These are phyloP conservation scores for Danaus chrysippus DNA, from an alignment of 2,888 invertebrate species.

Conservation along the genomic window DNA sequence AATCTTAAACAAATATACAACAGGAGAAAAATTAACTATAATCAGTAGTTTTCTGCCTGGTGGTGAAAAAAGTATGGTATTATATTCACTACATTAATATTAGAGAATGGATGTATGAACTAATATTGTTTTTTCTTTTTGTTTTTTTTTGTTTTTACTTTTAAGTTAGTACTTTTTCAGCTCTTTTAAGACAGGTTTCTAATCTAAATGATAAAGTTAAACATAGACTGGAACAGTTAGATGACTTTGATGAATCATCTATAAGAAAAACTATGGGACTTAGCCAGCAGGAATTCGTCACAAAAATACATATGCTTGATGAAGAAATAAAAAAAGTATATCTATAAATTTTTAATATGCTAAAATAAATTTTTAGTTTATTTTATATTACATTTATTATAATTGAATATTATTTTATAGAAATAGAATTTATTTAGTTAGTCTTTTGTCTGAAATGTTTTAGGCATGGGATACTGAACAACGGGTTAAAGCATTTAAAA, in stretches of 20 bases:
- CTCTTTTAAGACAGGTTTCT: conserved; percentile 89
- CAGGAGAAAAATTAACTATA: conserved; percentile 94
- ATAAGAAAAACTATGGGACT: conserved; percentile 92
- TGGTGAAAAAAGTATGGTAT: conserved; percentile 84
- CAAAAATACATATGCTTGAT: conserved; percentile 93
- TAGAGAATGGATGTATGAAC: conserved; percentile 10
- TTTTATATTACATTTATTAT: not conserved
- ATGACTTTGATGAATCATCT: conserved; percentile 94
- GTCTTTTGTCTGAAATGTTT: not conserved
- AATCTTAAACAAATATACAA: conserved; percentile 95
- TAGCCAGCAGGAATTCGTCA: conserved; percentile 94
- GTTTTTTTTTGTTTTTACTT: conserved; percentile 48
- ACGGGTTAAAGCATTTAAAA: conserved; percentile 96
- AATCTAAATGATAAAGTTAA: conserved; percentile 92
- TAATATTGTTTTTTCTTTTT: conserved; percentile 24
- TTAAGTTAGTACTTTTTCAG: conserved; percentile 80
- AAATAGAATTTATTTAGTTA: no score
- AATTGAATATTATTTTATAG: no score
- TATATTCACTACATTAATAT: not conserved
- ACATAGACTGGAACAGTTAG: conserved; percentile 94
- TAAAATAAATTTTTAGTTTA: not conserved
- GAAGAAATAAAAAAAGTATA: conserved; percentile 87
- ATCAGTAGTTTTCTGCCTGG: conserved; percentile 92
- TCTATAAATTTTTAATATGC: not conserved
- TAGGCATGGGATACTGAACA: conserved; percentile 96